Base-by-base conservation (phyloP, 2,797 vertebrate genomes). In the Champsocephalus esox region DNA sequence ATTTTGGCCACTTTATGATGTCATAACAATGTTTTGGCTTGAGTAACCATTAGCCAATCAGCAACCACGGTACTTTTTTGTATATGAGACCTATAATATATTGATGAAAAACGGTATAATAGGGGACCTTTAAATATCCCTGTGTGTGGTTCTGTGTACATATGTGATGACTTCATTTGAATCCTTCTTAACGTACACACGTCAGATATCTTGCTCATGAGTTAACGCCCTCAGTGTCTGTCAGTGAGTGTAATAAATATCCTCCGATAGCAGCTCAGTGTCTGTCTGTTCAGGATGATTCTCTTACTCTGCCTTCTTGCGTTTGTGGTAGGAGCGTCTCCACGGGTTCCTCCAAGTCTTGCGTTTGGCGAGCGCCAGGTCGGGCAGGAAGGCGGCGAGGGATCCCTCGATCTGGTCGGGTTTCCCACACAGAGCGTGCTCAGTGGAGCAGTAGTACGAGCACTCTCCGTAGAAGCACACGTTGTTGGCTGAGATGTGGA, bases 341-440 rank as follows among this genome's bases (percentile, higher is more conserved):
- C 98, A 99, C 0, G 98, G 98, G 93, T 99, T 99, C 86, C 97
- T 96, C 98, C 98, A 99, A 13, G 98, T 99, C 92, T 98, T 99
- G 91, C 98, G 96, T 79, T 98, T 99, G 51, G 98, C 98, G 75
- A 99, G 89, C 0, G 97, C 96, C 86, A 99, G 86, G 86, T 99
- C 98, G 0, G 98, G 98, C 13, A 99, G 96, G 91, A 99, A 99
- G 77, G 98, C 98, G 0, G 98, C 98, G 86, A 99, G 92, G 0
- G 98, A 99, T 14, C 97, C 98, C 84, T 99, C 98, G 0, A 99
- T 97, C 93, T 97, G 97, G 87, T 99, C 98, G 0, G 98, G 98
- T 77, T 96, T 97, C 34, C 98, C 98, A 1, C 98, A 99, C 66
- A 99, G 94, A 41, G 98, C 97, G 0, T 99, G 98, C 87, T 99